These are phyloP conservation scores for Apamea anceps DNA, from an alignment of 2,888 invertebrate species.

Conservation along the genomic window DNA sequence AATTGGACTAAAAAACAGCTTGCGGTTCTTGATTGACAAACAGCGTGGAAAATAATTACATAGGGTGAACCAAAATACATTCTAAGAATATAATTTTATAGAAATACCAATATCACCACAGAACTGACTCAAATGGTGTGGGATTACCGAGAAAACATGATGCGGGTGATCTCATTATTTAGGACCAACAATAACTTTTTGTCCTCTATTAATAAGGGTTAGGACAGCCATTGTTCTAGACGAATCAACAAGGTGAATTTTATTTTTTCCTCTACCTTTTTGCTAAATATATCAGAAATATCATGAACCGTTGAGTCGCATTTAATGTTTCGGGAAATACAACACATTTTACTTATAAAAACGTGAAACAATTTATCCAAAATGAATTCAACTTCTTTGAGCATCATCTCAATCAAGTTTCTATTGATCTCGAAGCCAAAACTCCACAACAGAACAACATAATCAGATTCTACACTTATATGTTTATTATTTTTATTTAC, in stretches of 20 bases:
- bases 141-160: constrained; percentile 74
- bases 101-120: constrained; percentile 41
- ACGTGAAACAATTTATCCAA: neutral
- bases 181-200: constrained; percentile 63
- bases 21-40: constrained; percentile 40
- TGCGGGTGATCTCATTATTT: constrained; percentile 83
- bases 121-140: constrained; percentile 76
- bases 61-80: constrained; percentile 33
- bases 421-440: constrained; percentile 35
- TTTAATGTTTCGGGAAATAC: neutral
- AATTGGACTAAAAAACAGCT: constrained; percentile 26
- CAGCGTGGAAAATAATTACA: constrained; percentile 29
- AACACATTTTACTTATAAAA: neutral
- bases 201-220: constrained; percentile 40
- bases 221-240: constrained; percentile 35
- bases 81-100: constrained; percentile 52
- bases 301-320: neutral
- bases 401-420: constrained; percentile 32
- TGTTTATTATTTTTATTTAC: constrained; percentile 68
- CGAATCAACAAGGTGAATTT: constrained; percentile 30
- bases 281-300: neutral
- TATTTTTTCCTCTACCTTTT: neutral
- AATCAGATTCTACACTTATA: constrained; percentile 62
- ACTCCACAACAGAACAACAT: constrained; percentile 54
- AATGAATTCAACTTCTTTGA: constrained; percentile 6